A percentile compares a stretch with the other conserved stretches of the same genome.
These are phyloP conservation scores for Elysia crispata DNA, from an alignment of 2,888 invertebrate species.

Conservation along the genomic window DNA sequence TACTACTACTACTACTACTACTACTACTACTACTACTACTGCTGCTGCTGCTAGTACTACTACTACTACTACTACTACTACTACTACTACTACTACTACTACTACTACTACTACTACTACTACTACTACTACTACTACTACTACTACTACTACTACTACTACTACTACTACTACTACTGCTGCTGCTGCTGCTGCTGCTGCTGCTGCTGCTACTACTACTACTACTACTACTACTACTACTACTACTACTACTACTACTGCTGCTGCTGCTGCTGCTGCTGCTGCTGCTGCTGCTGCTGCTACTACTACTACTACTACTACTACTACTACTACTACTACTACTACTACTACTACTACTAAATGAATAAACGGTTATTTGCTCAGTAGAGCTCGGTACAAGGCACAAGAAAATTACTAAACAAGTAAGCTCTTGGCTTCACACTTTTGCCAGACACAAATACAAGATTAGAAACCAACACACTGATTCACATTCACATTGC, in stretches of 20 bases:
- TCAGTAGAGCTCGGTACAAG: no score
- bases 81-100: conserved; percentile 19
- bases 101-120: conserved; percentile 19
- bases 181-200: not conserved
- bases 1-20: conserved; percentile 19
- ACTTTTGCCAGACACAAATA: no score
- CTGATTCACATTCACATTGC: no score
- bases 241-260: conserved; percentile 14
- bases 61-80: conserved; percentile 19
- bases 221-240: conserved; percentile 19
- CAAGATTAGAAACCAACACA: no score
- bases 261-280: no score
- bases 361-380: no score
- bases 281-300: not conserved
- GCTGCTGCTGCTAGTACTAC: not conserved
- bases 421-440: no score
- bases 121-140: conserved; percentile 19
- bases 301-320: conserved; percentile 9
- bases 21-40: conserved; percentile 19
- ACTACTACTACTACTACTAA: no score
- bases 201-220: conserved; percentile 10
- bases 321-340: no score
- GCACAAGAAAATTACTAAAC: no score
- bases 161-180: conserved; percentile 12
- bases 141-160: conserved; percentile 16